phyloP scores from a whole-genome alignment of 2,113 vertebrate genomes.

The Cercocebus atys region DNA sequence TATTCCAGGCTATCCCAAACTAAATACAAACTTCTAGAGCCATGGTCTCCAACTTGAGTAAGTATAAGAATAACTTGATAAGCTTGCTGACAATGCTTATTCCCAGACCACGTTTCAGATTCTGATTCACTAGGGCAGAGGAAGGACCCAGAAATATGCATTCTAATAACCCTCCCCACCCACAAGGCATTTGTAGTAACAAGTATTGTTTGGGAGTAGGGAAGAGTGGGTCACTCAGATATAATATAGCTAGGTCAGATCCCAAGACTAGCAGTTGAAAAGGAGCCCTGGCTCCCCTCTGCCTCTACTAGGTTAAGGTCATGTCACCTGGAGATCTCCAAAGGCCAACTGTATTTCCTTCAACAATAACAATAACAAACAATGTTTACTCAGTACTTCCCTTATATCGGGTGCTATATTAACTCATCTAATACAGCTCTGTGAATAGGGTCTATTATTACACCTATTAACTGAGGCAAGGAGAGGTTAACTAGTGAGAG shows the following conservation, averaged over 20 bases:
- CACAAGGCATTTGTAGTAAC: not conserved
- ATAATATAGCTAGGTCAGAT: not conserved
- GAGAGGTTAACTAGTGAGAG: not conserved
- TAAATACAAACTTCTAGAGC: not conserved
- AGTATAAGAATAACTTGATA: not conserved
- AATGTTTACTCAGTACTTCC: not conserved
- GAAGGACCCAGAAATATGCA: not conserved
- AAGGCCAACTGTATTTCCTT: conserved; percentile 3
- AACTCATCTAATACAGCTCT: conserved; percentile 24
- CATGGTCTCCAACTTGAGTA: not conserved
- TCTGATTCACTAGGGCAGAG: not conserved
- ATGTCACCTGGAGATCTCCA: not conserved
- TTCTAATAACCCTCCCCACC: not conserved
- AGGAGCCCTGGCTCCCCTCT: not conserved
- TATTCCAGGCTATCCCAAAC: not conserved
- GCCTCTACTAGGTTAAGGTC: not conserved
- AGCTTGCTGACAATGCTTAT: not conserved
- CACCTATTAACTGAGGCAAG: not conserved
- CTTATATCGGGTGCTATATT: not conserved
- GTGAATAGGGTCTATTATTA: not conserved
- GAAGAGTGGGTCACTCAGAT: not conserved
- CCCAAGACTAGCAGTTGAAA: not conserved
- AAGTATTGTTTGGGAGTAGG: not conserved
- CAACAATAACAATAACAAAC: not conserved
- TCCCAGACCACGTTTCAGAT: not conserved